Evolutionary conservation across 2,797 vertebrate genomes (phyloP), one percentile per base, ranked within the genome.

Genomic region (Centropyge bicolor): DNA sequence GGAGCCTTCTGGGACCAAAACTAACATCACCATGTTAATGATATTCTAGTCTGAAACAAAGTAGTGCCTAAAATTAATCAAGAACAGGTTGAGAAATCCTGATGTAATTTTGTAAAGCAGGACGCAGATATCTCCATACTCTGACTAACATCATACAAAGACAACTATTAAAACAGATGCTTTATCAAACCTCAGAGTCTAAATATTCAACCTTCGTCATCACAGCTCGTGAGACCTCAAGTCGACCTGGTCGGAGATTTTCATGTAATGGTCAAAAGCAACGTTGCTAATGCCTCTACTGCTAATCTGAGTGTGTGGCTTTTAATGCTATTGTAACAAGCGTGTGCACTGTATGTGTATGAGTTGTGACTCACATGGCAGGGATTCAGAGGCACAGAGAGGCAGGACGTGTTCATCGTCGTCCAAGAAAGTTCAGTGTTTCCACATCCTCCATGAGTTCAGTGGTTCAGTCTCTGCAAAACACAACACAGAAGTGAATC

Each of bases 321-420:
- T 64, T 36, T 80, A 79, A 84, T 60, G 73, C 84, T 69, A 10
- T 52, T 52, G 45, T 74, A 76, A 75, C 73, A 71, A 68, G 67
- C 41, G n/a, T 62, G 54, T 62, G 52, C 69, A 27, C 54, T 55
- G 62, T 70, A 66, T 56, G 27, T 68, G 40, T 41, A 16, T 66
- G 22, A 10, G 71, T 59, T 48, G 19, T 45, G 62, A 91, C 89
- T 92, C 91, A 93, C 93, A 89, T 89, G 88, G 86, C 84, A 79
- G 80, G 45, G 81, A 87, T 82, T 87, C 89, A 85, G 76, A 81
- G 81, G 71, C 17, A 54, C 70, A 41, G 51, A 78, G 49, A 75
- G 74, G 46, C 12, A 40, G 56, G 78, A 75, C n/a, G 70, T 48
- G 2, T 60, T 90, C 88, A 90, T 91, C 63, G 4, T 61, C 3